Conservation (phyloP, 1,140 invertebrate genomes). For the Euura saliciscinereae region DNA sequence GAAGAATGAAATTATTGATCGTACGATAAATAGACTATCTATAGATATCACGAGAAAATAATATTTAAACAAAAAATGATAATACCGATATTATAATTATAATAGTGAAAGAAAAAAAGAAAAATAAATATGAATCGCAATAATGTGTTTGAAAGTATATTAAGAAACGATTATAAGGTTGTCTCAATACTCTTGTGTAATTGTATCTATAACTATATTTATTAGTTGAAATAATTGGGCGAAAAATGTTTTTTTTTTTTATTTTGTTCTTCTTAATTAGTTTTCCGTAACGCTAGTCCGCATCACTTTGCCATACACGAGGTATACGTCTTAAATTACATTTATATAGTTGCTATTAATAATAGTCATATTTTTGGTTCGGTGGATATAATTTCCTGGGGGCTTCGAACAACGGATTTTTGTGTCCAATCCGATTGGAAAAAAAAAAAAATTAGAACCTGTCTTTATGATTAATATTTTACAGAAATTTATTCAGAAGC, state of each 20-base stretch:
- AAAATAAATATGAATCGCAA: conserved; percentile 19
- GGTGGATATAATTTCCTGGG: not conserved
- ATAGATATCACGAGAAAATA: conserved; percentile 11
- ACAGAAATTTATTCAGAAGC: no score
- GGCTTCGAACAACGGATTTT: no score
- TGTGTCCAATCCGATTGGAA: no score
- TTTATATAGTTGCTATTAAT: no score
- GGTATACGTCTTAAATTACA: conserved; percentile 36
- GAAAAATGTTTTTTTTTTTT: not conserved
- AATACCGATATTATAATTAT: no score
- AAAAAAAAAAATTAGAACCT: no score
- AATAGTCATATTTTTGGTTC: not conserved
- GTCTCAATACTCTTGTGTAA: not conserved
- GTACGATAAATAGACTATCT: no score
- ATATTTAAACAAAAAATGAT: not conserved
- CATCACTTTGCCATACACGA: conserved; percentile 36
- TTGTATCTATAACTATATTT: not conserved
- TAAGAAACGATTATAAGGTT: conserved; percentile 17
- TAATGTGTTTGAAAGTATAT: conserved; percentile 40
- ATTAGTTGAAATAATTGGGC: not conserved
- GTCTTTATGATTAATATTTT: no score
- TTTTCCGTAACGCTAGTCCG: conserved; percentile 37
- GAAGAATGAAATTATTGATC: no score
- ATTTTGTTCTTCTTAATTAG: not conserved
- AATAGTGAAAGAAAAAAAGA: not conserved